Evolutionary conservation across 2,113 vertebrate genomes (phyloP), one percentile per base, ranked within the genome.

Genomic region (Phyllostomus discolor): DNA sequence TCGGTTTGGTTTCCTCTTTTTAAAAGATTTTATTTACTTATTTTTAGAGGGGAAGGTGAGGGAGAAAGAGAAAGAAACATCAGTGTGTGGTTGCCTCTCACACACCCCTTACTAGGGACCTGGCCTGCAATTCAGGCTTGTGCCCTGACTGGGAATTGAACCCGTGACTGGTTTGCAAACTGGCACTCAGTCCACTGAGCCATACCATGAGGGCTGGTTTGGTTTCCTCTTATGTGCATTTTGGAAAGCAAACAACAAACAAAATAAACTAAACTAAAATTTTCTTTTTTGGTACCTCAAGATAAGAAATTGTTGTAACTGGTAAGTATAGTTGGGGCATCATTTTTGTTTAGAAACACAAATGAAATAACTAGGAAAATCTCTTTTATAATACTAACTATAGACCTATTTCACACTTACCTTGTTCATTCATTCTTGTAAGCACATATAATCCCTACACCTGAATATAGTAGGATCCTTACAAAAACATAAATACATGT

Each of bases 271-370:
- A 90, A 95, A 92, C 11, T 62, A 90, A 95, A 92, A 80, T 75
- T 54, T 50, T 50, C 19, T 48, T 96, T 78, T 95, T 89, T 46
- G 22, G 46, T 94, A 67, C 57, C 38, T 82, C 59, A 31, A 91
- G 83, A 80, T 90, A 62, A 0, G 6, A 79, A 67, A 76, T 95
- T 85, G 10, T 96, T 94, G 75, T 81, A 92, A 70, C 41, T 90
- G 5, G 17, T 83, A 59, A 92, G 38, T 90, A 48, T 90, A 57
- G 64, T 87, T 90, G 52, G 48, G 43, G 31, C 19, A 46, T 86
- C 70, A 24, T 80, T 95, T 97, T 87, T 92, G 70, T 43, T 94
- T 90, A 87, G 69, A 75, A 80, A 90, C 7, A 20, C 48, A 67
- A 88, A 81, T 90, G 59, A 87, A n/a, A 15, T 80, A 75, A 76